Percentiles rank a stretch among this genome's conserved stretches.
phyloP scores from a whole-genome alignment of 2,888 invertebrate species.

The Lypha dubia region DNA sequence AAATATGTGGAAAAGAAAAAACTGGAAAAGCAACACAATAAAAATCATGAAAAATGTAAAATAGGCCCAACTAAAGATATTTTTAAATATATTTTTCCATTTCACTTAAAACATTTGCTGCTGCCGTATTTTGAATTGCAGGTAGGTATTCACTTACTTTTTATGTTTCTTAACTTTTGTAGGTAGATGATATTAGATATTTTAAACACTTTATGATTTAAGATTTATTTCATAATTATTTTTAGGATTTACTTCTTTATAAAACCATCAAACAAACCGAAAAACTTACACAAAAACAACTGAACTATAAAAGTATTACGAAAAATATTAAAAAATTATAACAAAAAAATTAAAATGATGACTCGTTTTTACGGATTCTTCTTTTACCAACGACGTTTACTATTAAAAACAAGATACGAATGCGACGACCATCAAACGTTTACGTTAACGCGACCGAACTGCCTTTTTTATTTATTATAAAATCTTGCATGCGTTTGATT shows the following conservation, averaged over 20 bases:
- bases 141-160: neutral
- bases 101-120: conserved; percentile 20
- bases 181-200: conserved; percentile 5
- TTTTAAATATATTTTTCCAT: conserved; percentile 3
- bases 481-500: conserved; percentile 68
- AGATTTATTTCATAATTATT: neutral
- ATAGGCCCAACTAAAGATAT: conserved; percentile 29
- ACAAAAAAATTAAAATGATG: conserved; percentile 64
- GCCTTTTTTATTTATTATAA: conserved; percentile 48
- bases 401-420: conserved; percentile 64
- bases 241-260: conserved; percentile 37
- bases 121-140: conserved; percentile 1
- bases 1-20: conserved; percentile 58
- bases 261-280: conserved; percentile 37
- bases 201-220: conserved; percentile 13
- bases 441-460: conserved; percentile 66
- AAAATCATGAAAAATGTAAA: conserved; percentile 50
- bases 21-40: conserved; percentile 66
- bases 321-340: conserved; percentile 37
- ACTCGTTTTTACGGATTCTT: conserved; percentile 72
- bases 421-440: conserved; percentile 58
- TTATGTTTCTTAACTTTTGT: neutral
- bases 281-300: conserved; percentile 40
- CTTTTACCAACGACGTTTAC: conserved; percentile 60
- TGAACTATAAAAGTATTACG: conserved; percentile 53